These are phyloP conservation scores for Thamnophis elegans DNA, from an alignment of 2,797 vertebrate genomes.

Conservation along the genomic window DNA sequence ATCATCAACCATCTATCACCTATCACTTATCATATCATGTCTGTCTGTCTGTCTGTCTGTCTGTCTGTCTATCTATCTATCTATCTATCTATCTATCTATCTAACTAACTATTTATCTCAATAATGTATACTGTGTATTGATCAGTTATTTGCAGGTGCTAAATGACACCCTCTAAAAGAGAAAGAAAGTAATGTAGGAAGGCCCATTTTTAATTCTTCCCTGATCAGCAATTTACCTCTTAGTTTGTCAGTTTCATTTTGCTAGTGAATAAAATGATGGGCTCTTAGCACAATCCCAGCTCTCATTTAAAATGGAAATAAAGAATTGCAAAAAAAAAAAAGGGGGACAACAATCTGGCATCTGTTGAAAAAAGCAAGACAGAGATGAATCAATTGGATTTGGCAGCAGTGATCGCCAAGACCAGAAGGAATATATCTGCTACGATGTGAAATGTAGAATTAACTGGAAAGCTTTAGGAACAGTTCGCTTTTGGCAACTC, in stretches of 20 bases:
- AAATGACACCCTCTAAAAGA: neutral
- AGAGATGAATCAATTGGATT: constrained; percentile 65
- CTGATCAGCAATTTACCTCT: constrained; percentile 63
- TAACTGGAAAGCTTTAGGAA: constrained; percentile 67
- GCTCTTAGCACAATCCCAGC: constrained; percentile 57
- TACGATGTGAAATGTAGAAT: constrained; percentile 66
- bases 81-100: neutral
- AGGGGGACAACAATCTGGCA: constrained; percentile 50
- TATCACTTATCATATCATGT: neutral
- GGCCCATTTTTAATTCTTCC: constrained; percentile 53
- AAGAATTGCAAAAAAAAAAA: constrained; percentile 37
- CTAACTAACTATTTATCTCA: neutral
- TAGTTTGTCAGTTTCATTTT: constrained; percentile 59
- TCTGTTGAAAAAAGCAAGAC: constrained; percentile 45
- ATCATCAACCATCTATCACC: neutral
- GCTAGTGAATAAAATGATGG: constrained; percentile 53
- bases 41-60: too few species aligned
- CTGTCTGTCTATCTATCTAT: neutral
- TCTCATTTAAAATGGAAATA: constrained; percentile 68
- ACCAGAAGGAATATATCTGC: constrained; percentile 66
- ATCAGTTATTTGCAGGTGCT: constrained; percentile 13
- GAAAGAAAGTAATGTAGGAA: constrained; percentile 15
- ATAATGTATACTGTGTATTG: neutral
- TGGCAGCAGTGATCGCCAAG: constrained; percentile 66
- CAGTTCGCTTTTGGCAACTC: constrained; percentile 52